phyloP scores from a whole-genome alignment of 1,140 invertebrate genomes.

The Drosophila ironensis region DNA sequence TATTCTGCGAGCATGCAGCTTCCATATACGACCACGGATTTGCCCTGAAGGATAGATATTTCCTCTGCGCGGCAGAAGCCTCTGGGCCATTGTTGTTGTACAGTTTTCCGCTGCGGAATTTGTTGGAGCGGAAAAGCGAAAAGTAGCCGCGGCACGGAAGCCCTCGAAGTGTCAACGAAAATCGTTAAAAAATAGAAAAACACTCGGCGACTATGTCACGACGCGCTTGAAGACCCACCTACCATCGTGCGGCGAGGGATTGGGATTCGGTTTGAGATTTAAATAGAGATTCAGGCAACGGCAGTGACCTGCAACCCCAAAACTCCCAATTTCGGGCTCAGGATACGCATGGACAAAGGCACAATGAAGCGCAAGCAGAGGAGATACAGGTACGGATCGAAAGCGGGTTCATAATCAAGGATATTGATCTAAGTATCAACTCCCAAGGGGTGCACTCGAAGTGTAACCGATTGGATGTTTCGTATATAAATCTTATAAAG shows the following conservation, averaged over 20 bases:
- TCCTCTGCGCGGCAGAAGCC: too few species aligned
- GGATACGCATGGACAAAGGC: conserved; percentile 78
- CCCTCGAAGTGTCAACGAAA: conserved; percentile 64
- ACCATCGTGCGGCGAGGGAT: neutral
- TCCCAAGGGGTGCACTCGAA: too few species aligned
- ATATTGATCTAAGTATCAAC: too few species aligned
- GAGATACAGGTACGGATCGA: conserved; percentile 71
- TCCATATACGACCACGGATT: conserved; percentile 10
- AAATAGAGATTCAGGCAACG: neutral
- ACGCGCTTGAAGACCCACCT: conserved; percentile 29
- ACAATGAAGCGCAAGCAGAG: conserved; percentile 82
- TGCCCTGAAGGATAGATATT: too few species aligned
- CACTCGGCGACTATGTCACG: conserved; percentile 63
- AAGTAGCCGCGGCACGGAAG: conserved; percentile 46
- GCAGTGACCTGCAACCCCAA: neutral
- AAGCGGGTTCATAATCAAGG: too few species aligned
- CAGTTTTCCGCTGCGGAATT: conserved; percentile 39
- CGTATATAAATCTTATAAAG: too few species aligned
- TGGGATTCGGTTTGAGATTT: neutral
- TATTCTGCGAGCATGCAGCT: conserved; percentile 23
- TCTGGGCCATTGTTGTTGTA: conserved; percentile 17
- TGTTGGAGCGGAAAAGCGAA: conserved; percentile 26
- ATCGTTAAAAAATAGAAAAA: conserved; percentile 70
- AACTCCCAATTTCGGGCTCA: conserved; percentile 30
- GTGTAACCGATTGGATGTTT: too few species aligned